Conservation (phyloP, 2,797 vertebrate genomes). For the Channa striata region DNA sequence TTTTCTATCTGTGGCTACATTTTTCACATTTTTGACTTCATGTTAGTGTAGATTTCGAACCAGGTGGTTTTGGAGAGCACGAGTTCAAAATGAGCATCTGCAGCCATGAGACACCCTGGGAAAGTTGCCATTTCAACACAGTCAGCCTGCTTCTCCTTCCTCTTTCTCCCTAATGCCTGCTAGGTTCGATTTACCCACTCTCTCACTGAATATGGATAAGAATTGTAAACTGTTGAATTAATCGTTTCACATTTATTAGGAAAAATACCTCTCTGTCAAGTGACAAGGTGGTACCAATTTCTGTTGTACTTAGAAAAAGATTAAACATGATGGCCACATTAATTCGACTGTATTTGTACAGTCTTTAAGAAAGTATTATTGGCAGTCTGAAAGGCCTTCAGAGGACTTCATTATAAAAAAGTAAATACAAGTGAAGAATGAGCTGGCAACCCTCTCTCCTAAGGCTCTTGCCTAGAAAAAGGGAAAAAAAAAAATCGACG, state of each 20-base stretch:
- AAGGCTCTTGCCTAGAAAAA: slow-evolving; percentile 5
- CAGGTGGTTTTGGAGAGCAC: slow-evolving; percentile 36
- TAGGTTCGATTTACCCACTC: slow-evolving; percentile 32
- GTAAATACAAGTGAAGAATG: slow-evolving; percentile 41
- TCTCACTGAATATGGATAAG: slow-evolving; percentile 9
- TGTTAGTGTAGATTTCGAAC: slow-evolving; percentile 20
- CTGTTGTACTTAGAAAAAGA: slow-evolving; percentile 36
- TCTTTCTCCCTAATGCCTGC: slow-evolving; percentile 8
- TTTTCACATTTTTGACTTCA: slow-evolving; percentile 7
- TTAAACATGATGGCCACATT: slow-evolving; percentile 32
- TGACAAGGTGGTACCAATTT: slow-evolving; percentile 26
- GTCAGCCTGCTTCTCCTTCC: slow-evolving; percentile 6
- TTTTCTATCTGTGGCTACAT: neutral
- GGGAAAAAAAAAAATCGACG: neutral
- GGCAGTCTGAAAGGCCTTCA: slow-evolving; percentile 12
- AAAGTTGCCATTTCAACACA: slow-evolving; percentile 35
- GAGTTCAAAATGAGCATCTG: slow-evolving; percentile 43
- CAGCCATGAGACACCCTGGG: slow-evolving; percentile 27
- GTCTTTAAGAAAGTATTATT: slow-evolving; percentile 30
- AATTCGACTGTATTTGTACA: slow-evolving; percentile 30
- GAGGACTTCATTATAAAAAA: slow-evolving; percentile 27
- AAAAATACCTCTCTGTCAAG: slow-evolving; percentile 15
- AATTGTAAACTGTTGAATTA: slow-evolving; percentile 3
- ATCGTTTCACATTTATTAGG: slow-evolving; percentile 5
- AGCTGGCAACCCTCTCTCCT: slow-evolving; percentile 18